A percentile compares a stretch with the other conserved stretches of the same genome.
Evolutionary conservation across 2,113 vertebrate species (phyloP).

Genomic region (Mormoops blainvillei): DNA sequence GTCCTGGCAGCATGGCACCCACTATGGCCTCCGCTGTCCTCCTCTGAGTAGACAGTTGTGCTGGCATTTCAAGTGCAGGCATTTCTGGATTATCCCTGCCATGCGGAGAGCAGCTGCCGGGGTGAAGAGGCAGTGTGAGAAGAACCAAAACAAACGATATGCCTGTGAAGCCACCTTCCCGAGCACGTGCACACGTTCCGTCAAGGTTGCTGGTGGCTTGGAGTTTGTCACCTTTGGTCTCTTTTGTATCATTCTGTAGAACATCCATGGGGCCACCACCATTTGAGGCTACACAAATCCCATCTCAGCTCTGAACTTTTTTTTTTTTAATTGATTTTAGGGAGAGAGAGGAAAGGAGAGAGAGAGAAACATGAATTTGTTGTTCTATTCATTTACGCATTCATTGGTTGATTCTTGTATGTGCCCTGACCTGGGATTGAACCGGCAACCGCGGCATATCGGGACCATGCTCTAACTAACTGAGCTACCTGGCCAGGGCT

Average conservation of each 20-base stretch:
- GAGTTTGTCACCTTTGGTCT: not conserved
- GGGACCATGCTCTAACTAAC: no score
- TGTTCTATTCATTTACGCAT: no score
- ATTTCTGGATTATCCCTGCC: no score
- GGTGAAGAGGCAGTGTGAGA: not conserved
- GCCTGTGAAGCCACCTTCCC: rapidly evolving
- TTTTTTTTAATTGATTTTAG: no score
- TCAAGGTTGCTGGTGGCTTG: not conserved
- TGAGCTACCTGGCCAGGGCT: not conserved
- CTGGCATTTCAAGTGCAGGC: not conserved
- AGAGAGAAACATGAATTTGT: no score
- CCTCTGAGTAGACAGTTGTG: not conserved
- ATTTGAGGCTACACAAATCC: not conserved
- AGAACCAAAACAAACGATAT: not conserved
- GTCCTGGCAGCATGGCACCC: not conserved
- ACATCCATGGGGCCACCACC: not conserved
- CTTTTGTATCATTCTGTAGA: not conserved
- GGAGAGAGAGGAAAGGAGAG: no score
- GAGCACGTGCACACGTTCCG: rapidly evolving
- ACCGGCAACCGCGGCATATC: no score
- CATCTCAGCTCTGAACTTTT: not conserved
- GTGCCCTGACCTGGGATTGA: no score
- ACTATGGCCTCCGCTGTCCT: rapidly evolving
- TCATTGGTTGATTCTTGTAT: no score
- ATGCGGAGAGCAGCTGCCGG: not conserved